Conservation (phyloP, 2,113 vertebrate genomes). For the Hypanus sabinus region DNA sequence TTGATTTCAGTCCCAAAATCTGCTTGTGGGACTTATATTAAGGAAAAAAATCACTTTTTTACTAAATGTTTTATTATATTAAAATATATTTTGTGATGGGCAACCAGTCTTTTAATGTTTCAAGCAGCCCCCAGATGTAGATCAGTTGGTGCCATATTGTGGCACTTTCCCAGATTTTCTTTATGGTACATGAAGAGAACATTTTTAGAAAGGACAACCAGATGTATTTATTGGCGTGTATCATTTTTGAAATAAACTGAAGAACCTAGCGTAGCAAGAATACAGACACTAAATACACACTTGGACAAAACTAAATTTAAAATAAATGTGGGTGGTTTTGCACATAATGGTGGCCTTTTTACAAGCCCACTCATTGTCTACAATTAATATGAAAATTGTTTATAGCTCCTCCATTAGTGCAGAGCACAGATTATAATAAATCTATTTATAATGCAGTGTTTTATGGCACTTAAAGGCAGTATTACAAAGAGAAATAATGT, state of each 20-base stretch:
- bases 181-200: not conserved
- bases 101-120: not conserved
- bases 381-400: not conserved
- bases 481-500: not conserved
- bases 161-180: too few relatives aligned
- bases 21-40: not conserved
- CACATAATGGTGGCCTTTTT: not conserved
- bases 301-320: not conserved
- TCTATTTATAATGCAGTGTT: slow-evolving; percentile 19
- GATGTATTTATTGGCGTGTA: not conserved
- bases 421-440: not conserved
- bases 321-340: not conserved
- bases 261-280: not conserved
- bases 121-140: too few relatives aligned
- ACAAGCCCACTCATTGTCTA: not conserved
- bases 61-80: not conserved
- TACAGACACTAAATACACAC: not conserved
- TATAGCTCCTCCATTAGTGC: not conserved
- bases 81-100: not conserved
- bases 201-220: not conserved
- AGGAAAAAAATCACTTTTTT: not conserved
- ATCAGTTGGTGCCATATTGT: not conserved
- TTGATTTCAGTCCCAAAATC: not conserved
- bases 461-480: not conserved
- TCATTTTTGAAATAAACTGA: not conserved